These are phyloP conservation scores for Pseudorasbora parva DNA, from an alignment of 2,113 vertebrate genomes.

Conservation along the genomic window DNA sequence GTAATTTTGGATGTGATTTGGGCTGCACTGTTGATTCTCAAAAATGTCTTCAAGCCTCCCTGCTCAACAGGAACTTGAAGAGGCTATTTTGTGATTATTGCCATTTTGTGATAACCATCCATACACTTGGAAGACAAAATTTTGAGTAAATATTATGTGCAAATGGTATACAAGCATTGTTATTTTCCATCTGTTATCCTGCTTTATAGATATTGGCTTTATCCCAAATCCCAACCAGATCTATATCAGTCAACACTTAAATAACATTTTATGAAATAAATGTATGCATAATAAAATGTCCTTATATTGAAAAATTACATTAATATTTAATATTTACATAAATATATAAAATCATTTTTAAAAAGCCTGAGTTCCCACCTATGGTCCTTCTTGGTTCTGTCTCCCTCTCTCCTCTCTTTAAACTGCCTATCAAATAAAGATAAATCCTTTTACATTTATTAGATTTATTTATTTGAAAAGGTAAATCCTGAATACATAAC, in stretches of 20 bases:
- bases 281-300: too few relatives aligned
- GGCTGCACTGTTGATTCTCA: background rate
- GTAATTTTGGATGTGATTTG: background rate
- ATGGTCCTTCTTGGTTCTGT: too few relatives aligned
- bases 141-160: background rate
- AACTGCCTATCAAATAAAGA: background rate
- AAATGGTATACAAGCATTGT: background rate
- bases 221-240: background rate
- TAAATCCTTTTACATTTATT: too few relatives aligned
- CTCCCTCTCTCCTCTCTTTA: background rate
- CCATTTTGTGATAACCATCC: background rate
- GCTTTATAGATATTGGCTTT: background rate
- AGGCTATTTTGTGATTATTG: constrained; percentile 5
- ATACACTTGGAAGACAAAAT: background rate
- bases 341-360: too few relatives aligned
- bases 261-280: constrained; percentile 12
- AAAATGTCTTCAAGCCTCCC: background rate
- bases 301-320: too few relatives aligned
- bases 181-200: background rate
- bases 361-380: too few relatives aligned
- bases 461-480: too few relatives aligned
- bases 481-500: background rate
- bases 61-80: background rate
- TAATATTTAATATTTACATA: too few relatives aligned
- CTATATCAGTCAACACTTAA: background rate